Percentiles rank a stretch among this genome's conserved stretches.
Conservation (phyloP, 2,113 vertebrate genomes). For the Lamprotornis superbus region DNA sequence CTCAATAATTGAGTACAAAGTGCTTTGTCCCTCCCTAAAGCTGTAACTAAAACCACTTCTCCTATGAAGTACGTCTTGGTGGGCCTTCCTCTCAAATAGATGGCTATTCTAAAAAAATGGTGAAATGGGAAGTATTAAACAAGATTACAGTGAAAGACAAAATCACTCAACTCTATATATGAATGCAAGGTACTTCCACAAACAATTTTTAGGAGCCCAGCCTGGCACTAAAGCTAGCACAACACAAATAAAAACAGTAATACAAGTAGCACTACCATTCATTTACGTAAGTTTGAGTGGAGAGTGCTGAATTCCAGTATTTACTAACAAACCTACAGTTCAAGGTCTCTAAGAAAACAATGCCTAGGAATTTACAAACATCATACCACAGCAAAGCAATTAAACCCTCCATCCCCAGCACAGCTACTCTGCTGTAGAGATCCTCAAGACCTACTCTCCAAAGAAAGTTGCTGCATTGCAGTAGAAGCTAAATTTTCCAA, state of each 20-base stretch:
- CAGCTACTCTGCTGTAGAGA: background rate
- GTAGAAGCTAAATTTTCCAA: background rate
- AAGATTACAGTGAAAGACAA: background rate
- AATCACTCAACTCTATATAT: background rate
- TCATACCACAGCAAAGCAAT: background rate
- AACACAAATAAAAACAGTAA: background rate
- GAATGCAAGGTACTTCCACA: background rate
- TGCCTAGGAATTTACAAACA: background rate
- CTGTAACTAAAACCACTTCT: background rate
- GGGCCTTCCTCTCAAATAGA: background rate
- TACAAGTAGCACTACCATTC: background rate
- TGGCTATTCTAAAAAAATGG: background rate
- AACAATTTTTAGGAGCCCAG: background rate
- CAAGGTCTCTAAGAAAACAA: background rate
- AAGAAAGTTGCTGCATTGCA: background rate
- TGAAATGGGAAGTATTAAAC: background rate
- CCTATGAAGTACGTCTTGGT: background rate
- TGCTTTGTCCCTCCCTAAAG: background rate
- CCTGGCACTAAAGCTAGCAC: background rate
- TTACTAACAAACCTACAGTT: background rate
- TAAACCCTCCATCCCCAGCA: background rate
- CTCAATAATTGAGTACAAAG: background rate
- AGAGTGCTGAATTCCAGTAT: background rate
- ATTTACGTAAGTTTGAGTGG: background rate
- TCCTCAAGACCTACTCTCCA: background rate